A percentile compares a stretch with the other conserved stretches of the same genome.
These are phyloP conservation scores for Ambastaia sidthimunki DNA, from an alignment of 2,797 vertebrate genomes.

Conservation along the genomic window DNA sequence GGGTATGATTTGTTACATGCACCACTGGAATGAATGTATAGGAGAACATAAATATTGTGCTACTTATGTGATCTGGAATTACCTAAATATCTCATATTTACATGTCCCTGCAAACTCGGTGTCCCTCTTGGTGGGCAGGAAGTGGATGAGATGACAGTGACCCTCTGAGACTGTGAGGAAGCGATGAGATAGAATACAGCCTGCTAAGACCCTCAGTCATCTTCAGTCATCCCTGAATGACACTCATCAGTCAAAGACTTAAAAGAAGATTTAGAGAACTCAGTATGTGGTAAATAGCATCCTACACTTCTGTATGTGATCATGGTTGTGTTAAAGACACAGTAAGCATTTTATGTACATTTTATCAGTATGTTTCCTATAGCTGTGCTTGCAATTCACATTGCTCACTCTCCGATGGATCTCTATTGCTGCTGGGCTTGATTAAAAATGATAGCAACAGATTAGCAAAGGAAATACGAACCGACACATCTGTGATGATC, in stretches of 20 bases:
- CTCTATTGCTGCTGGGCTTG: not conserved
- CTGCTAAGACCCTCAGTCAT: constrained; percentile 22
- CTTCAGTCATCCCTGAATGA: constrained; percentile 34
- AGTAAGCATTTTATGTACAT: not conserved
- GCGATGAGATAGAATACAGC: constrained; percentile 22
- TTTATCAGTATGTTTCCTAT: no score
- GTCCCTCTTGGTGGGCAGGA: constrained; percentile 14
- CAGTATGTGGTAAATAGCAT: not conserved
- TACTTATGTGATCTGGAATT: not conserved
- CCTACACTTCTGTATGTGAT: not conserved
- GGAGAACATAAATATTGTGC: not conserved
- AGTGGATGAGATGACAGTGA: constrained; percentile 3
- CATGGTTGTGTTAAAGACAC: not conserved
- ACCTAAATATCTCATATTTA: not conserved
- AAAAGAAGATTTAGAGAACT: constrained; percentile 1
- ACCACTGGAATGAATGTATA: not conserved
- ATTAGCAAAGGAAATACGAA: not conserved
- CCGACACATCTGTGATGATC: not conserved
- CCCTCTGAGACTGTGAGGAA: constrained; percentile 9
- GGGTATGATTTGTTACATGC: not conserved
- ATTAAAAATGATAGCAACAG: not conserved
- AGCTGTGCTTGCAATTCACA: not conserved
- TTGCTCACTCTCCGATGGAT: not conserved
- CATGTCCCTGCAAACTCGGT: not conserved
- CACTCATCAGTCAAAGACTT: constrained; percentile 38